Evolutionary conservation across 2,888 invertebrate species (phyloP).

Genomic region (Aelia acuminata): DNA sequence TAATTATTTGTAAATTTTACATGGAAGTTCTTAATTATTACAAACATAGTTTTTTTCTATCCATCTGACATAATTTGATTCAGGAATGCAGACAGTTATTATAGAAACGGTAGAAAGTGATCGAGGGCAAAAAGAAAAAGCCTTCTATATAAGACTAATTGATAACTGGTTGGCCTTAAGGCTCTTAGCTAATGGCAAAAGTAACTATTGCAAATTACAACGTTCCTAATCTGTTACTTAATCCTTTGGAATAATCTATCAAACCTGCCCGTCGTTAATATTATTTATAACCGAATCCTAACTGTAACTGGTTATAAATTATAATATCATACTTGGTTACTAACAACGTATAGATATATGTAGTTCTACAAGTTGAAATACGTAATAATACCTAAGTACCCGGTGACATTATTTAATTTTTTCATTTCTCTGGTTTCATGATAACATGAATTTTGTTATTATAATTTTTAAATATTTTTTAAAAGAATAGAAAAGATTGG

Average conservation of each 20-base stretch:
- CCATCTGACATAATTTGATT: not conserved
- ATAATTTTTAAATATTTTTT: no score
- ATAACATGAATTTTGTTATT: no score
- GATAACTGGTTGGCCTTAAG: not conserved
- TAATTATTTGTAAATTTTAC: no score
- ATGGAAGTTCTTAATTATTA: not conserved
- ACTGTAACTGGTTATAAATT: not conserved
- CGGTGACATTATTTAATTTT: no score
- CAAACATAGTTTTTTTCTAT: not conserved
- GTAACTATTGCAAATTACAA: not conserved
- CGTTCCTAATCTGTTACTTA: not conserved
- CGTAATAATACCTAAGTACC: no score
- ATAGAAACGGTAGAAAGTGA: not conserved
- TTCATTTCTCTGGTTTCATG: no score
- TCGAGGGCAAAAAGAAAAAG: constrained; percentile 4
- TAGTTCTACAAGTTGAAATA: no score
- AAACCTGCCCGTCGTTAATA: not conserved
- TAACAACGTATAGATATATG: no score
- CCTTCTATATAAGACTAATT: constrained; percentile 15
- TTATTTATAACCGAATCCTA: not conserved
- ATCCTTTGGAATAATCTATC: not conserved
- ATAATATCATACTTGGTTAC: no score
- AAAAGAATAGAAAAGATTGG: no score
- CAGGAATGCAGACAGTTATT: not conserved
- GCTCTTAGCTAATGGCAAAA: not conserved